Conservation (phyloP, 2,113 vertebrate species). For the Tragelaphus imberbis region DNA sequence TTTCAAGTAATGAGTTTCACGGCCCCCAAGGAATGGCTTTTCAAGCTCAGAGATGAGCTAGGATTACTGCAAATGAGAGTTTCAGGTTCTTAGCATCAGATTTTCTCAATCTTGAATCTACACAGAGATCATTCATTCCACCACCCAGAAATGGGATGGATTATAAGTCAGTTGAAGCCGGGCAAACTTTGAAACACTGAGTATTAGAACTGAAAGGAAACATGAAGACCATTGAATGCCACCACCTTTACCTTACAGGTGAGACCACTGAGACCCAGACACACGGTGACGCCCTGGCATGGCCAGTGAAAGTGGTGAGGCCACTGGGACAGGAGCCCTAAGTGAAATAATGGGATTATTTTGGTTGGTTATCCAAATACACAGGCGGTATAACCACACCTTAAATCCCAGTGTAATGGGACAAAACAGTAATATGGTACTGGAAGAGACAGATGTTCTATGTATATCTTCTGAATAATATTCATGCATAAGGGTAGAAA, state of each 20-base stretch:
- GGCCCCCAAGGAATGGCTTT: not conserved
- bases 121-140: not conserved
- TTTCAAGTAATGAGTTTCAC: not conserved
- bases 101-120: not conserved
- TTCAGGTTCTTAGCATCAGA: not conserved
- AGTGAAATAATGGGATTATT: not conserved
- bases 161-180: not conserved
- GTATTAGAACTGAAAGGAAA: not conserved
- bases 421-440: not conserved
- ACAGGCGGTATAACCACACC: not conserved
- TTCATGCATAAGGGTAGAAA: not conserved
- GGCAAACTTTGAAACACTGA: not conserved
- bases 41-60: not conserved
- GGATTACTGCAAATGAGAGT: not conserved
- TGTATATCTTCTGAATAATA: not conserved
- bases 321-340: not conserved
- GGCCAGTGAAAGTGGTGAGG: not conserved
- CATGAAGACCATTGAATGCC: not conserved
- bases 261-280: not conserved
- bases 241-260: not conserved
- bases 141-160: not conserved
- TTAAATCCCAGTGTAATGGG: not conserved
- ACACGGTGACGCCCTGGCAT: accelerated
- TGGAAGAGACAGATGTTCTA: not conserved
- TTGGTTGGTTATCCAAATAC: not conserved